Percentiles rank a stretch among this genome's conserved stretches.
Evolutionary conservation across 2,113 vertebrate species (phyloP).

Genomic region (Sprattus sprattus): DNA sequence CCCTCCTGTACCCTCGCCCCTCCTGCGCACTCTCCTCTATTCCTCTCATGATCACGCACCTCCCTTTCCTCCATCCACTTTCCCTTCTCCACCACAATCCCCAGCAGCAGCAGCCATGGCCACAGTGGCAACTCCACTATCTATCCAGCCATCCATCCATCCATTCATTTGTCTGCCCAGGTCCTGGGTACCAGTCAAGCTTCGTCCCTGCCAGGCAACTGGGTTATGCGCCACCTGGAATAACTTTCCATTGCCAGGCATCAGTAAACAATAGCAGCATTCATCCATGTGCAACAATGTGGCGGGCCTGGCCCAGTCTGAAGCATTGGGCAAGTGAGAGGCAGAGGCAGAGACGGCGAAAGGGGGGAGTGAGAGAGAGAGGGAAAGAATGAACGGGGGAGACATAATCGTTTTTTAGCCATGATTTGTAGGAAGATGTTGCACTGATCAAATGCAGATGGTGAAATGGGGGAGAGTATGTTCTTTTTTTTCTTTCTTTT

Average conservation of each 20-base stretch:
- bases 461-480: conserved; percentile 21
- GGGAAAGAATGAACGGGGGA: not conserved
- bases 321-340: not conserved
- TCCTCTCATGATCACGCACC: not conserved
- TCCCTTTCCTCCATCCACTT: too few species aligned
- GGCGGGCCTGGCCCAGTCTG: conserved; percentile 20
- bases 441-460: conserved; percentile 48
- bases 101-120: not conserved
- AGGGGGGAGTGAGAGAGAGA: not conserved
- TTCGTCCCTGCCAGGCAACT: conserved; percentile 20
- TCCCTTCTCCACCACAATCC: too few species aligned
- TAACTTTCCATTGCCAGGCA: conserved; percentile 31
- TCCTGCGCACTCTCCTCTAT: not conserved
- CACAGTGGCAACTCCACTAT: not conserved
- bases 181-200: conserved; percentile 19
- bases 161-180: not conserved
- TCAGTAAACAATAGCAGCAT: conserved; percentile 43
- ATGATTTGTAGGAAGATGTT: conserved; percentile 46
- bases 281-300: conserved; percentile 35
- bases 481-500: not conserved
- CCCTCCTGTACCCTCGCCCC: not conserved
- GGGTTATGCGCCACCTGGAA: conserved; percentile 34
- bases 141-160: not conserved
- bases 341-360: not conserved
- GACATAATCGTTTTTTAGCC: conserved; percentile 30